These are phyloP conservation scores for Mormoops blainvillei DNA, from an alignment of 2,113 vertebrate genomes.

Conservation along the genomic window DNA sequence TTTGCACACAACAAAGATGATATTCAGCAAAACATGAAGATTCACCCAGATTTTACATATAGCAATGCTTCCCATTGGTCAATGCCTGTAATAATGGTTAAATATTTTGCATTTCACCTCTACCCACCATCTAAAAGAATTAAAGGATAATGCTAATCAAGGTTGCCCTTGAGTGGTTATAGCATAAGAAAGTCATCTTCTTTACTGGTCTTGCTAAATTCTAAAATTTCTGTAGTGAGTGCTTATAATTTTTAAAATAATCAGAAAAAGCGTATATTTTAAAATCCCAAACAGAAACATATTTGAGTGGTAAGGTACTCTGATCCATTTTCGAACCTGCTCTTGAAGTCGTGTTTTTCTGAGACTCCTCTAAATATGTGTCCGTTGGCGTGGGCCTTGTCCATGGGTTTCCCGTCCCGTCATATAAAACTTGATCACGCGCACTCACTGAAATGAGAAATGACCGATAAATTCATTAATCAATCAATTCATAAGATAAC, in stretches of 20 bases:
- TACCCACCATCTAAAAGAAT: background rate
- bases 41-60: background rate
- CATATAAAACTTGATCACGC: background rate
- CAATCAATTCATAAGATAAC: background rate
- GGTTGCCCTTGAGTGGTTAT: background rate
- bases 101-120: background rate
- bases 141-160: background rate
- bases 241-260: background rate
- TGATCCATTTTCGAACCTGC: background rate
- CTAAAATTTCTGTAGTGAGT: background rate
- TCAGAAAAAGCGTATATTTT: background rate
- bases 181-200: background rate
- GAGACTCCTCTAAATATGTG: background rate
- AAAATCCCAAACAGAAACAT: background rate
- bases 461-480: background rate
- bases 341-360: background rate
- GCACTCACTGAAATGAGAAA: background rate
- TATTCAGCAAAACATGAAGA: background rate
- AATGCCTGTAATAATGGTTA: background rate
- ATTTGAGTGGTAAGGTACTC: background rate
- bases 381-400: background rate
- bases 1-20: background rate
- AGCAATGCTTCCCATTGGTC: background rate
- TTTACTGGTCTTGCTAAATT: background rate
- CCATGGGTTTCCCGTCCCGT: background rate